Percentiles rank a stretch among this genome's conserved stretches.
Conservation (phyloP, 2,888 invertebrate species). For the Drosophila koepferae region DNA sequence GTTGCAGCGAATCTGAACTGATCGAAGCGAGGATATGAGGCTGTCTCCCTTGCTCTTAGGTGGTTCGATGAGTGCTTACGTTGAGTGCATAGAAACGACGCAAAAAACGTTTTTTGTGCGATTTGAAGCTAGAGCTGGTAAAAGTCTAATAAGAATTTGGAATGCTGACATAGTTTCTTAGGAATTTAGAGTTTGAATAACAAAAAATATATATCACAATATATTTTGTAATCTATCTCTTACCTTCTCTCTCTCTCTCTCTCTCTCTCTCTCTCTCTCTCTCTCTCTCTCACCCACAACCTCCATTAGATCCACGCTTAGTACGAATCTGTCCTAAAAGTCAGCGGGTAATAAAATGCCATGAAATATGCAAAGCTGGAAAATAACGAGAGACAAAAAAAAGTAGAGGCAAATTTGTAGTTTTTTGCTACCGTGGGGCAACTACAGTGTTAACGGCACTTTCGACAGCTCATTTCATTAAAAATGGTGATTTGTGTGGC, state of each 20-base stretch:
- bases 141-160: background rate
- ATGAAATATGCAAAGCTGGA: conserved; percentile 28
- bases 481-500: conserved; percentile 69
- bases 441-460: conserved; percentile 24
- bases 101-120: background rate
- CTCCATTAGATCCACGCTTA: background rate
- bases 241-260: background rate
- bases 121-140: background rate
- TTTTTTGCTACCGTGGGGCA: conserved; percentile 34
- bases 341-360: conserved; percentile 20
- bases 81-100: background rate
- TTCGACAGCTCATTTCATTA: conserved; percentile 64
- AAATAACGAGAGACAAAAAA: conserved; percentile 2
- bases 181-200: background rate
- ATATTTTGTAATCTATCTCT: background rate
- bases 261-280: background rate
- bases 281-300: background rate
- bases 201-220: background rate
- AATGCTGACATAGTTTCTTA: background rate
- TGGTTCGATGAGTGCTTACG: background rate
- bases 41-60: background rate
- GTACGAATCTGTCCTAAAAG: conserved; percentile 22
- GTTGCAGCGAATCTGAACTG: background rate
- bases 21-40: background rate
- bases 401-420: background rate